Percentiles rank a stretch among this genome's conserved stretches.
Conservation (phyloP, 2,888 invertebrate species). For the Thyatira batis region DNA sequence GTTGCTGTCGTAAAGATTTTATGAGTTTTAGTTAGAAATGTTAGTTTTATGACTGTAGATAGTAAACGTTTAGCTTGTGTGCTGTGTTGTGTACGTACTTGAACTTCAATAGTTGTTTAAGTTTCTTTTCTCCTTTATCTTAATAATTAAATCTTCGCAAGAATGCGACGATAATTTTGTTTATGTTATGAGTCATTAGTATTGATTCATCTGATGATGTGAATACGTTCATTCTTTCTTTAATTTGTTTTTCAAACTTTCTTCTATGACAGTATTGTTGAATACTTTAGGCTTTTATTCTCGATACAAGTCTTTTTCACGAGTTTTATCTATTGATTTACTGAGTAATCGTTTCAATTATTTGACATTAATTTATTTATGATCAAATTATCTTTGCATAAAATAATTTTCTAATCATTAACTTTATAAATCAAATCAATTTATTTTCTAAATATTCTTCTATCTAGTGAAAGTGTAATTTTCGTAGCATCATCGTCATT, state of each 20-base stretch:
- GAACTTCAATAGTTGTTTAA: slow-evolving; percentile 47
- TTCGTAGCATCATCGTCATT: neutral
- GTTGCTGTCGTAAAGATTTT: slow-evolving; percentile 56
- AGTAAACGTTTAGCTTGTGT: slow-evolving; percentile 29
- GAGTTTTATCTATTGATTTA: too few species aligned
- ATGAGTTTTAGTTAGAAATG: slow-evolving; percentile 63
- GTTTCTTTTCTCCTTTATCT: slow-evolving; percentile 19
- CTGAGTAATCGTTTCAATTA: neutral
- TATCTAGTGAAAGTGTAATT: neutral
- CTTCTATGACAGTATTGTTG: too few species aligned
- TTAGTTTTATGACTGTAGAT: slow-evolving; percentile 56
- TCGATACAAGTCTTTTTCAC: too few species aligned
- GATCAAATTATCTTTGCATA: too few species aligned
- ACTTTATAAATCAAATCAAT: neutral
- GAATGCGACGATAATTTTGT: neutral
- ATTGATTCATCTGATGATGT: neutral
- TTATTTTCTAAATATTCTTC: neutral
- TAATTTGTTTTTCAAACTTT: too few species aligned
- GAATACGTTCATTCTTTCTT: too few species aligned
- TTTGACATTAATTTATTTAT: too few species aligned
- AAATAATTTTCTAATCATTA: neutral
- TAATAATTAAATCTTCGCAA: neutral
- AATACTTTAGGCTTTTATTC: too few species aligned
- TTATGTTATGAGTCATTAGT: neutral
- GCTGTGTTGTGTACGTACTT: slow-evolving; percentile 37